Conservation (phyloP, 2,113 vertebrate species). For the Hydrochoerus hydrochaeris region DNA sequence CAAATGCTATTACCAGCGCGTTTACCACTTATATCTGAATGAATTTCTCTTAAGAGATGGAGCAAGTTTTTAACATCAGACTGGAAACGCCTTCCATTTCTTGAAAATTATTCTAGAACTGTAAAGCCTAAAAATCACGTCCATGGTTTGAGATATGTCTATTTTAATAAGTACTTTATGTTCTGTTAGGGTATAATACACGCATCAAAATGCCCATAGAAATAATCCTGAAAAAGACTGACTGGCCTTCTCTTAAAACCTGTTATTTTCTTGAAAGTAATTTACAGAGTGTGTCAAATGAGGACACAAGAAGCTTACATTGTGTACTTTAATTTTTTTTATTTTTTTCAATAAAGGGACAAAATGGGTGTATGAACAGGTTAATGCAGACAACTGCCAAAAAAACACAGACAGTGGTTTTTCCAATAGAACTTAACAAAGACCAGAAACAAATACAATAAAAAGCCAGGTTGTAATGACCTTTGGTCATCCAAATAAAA, state of each 20-base stretch:
- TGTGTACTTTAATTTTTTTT: slow-evolving; percentile 96
- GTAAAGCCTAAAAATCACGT: slow-evolving; percentile 80
- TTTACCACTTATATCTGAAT: slow-evolving; percentile 77
- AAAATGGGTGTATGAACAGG: slow-evolving; percentile 99
- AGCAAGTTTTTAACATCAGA: slow-evolving; percentile 70
- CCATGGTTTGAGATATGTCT: slow-evolving; percentile 76
- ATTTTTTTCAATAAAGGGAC: slow-evolving; percentile 99
- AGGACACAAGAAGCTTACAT: slow-evolving; percentile 92
- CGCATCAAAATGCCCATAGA: slow-evolving; percentile 80
- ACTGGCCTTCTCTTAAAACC: slow-evolving; percentile 87
- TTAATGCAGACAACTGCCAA: slow-evolving; percentile 99
- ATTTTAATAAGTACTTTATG: slow-evolving; percentile 79
- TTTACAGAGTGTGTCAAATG: slow-evolving; percentile 89
- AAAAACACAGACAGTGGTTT: slow-evolving; percentile 99
- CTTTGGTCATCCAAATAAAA: slow-evolving; percentile 96
- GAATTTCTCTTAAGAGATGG: slow-evolving; percentile 59
- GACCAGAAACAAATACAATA: slow-evolving; percentile 99
- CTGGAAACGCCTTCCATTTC: slow-evolving; percentile 72
- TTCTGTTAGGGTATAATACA: slow-evolving; percentile 76
- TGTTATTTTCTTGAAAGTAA: slow-evolving; percentile 84
- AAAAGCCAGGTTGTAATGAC: slow-evolving; percentile 97
- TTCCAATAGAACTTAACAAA: slow-evolving; percentile 99
- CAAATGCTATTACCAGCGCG: slow-evolving; percentile 56
- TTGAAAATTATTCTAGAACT: slow-evolving; percentile 67
- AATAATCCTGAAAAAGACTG: slow-evolving; percentile 82